Conservation (phyloP, 2,113 vertebrate species). For the Typhlomys cinereus region DNA sequence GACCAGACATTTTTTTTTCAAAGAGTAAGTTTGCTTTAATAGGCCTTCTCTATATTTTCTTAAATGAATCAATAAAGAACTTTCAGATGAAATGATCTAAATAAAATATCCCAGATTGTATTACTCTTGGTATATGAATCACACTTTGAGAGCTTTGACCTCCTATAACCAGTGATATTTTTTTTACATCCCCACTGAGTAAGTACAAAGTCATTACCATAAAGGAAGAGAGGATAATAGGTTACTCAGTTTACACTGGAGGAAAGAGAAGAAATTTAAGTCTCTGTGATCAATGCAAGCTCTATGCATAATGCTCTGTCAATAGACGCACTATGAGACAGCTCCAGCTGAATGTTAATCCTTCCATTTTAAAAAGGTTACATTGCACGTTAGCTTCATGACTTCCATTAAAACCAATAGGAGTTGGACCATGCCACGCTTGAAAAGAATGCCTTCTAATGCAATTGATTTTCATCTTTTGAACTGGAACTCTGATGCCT, state of each 20-base stretch:
- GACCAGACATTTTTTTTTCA: constrained; percentile 23
- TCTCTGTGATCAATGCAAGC: constrained; percentile 54
- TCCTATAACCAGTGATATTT: not conserved
- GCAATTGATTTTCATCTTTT: constrained; percentile 68
- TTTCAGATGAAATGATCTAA: constrained; percentile 39
- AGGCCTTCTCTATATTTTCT: not conserved
- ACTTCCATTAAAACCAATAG: constrained; percentile 63
- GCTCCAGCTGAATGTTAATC: constrained; percentile 42
- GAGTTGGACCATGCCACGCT: constrained; percentile 35
- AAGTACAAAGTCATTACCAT: constrained; percentile 29
- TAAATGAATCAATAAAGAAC: constrained; percentile 7
- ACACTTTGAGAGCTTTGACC: not conserved
- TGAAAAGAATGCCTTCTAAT: constrained; percentile 57
- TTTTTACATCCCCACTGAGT: not conserved
- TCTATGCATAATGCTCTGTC: constrained; percentile 42
- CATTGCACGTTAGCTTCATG: constrained; percentile 43
- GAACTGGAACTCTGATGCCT: constrained; percentile 50
- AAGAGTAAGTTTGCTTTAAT: not conserved
- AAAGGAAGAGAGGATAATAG: constrained; percentile 29
- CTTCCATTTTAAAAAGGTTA: constrained; percentile 73
- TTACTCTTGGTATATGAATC: not conserved
- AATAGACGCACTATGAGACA: constrained; percentile 52
- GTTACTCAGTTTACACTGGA: constrained; percentile 35
- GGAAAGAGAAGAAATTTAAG: constrained; percentile 46
- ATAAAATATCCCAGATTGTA: constrained; percentile 23